Evolutionary conservation across 2,113 vertebrate genomes (phyloP), one percentile per base, ranked within the genome.

Genomic region (Podocnemis expansa): DNA sequence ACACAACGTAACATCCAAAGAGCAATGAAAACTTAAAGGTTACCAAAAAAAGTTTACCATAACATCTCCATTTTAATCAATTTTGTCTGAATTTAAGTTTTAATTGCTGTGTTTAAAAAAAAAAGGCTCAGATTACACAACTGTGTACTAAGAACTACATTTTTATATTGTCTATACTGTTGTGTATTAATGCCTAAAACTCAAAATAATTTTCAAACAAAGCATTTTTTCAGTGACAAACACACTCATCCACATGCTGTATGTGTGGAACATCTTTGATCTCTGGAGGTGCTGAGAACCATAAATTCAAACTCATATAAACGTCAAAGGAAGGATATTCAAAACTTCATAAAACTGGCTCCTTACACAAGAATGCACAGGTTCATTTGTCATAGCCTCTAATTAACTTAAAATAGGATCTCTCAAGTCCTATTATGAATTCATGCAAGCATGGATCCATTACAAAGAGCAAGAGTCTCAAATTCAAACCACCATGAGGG

Each of bases 211-310:
- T 51, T 43, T 11, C 47, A 67, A 27, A 31, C 63, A 22, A n/a
- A 63, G 45, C 58, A 52, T 2, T 0, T 34, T 19, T 3, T 0
- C 13, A 56, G 31, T 27, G n/a, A 8, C 41, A 60, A 41, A n/a
- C 34, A 24, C 6, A 60, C 58, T 1, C 12, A 14, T 29, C 70
- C 43, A 2, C 0, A 0, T 11, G 41, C 1, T 78, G 7, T 5
- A 38, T 6, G 3, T 21, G 31, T n/a, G 3, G 6, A 34, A 45
- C 2, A 1, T 2, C 56, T 3, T 17, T 49, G 1, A 6, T 0
- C 4, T 41, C 3, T 0, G 5, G 11, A 67, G 10, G 75, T 12
- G 0, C 58, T 10, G 2, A 0, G 11, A 38, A 6, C 27, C 1
- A 82, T 34, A 16, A 34, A 47, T 2, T 34, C 34, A 38, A 67